phyloP scores from a whole-genome alignment of 2,113 vertebrate species.

The Gopherus evgoodei region DNA sequence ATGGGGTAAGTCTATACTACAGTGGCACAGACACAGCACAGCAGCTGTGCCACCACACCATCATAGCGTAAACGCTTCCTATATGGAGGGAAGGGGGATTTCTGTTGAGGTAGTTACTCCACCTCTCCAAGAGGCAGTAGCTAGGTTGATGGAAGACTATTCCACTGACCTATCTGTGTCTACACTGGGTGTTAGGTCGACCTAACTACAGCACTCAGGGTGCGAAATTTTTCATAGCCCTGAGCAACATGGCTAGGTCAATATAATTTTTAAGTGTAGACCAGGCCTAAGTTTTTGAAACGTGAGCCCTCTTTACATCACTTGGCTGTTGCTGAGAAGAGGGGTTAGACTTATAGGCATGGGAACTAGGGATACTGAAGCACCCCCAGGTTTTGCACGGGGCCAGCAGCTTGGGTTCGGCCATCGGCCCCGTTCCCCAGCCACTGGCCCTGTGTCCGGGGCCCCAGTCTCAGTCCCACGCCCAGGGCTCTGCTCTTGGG shows the following conservation, averaged over 20 bases:
- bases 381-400: too few relatives aligned
- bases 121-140: neutral
- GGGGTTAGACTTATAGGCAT: conserved; percentile 42
- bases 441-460: too few relatives aligned
- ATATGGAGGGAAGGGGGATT: neutral
- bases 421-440: too few relatives aligned
- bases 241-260: neutral
- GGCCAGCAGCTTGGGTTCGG: too few relatives aligned
- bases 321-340: conserved; percentile 36
- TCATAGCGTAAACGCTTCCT: neutral
- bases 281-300: conserved; percentile 66
- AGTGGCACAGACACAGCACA: neutral
- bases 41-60: neutral
- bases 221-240: neutral
- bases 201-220: too few relatives aligned
- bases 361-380: too few relatives aligned
- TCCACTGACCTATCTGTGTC: neutral
- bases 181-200: neutral
- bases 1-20: neutral
- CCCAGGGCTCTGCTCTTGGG: too few relatives aligned
- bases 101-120: neutral
- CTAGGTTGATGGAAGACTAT: neutral
- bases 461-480: too few relatives aligned
- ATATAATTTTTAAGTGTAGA: neutral
- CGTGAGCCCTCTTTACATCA: conserved; percentile 40